Conservation (phyloP, 2,888 invertebrate genomes). For the Choreutis nemorana region DNA sequence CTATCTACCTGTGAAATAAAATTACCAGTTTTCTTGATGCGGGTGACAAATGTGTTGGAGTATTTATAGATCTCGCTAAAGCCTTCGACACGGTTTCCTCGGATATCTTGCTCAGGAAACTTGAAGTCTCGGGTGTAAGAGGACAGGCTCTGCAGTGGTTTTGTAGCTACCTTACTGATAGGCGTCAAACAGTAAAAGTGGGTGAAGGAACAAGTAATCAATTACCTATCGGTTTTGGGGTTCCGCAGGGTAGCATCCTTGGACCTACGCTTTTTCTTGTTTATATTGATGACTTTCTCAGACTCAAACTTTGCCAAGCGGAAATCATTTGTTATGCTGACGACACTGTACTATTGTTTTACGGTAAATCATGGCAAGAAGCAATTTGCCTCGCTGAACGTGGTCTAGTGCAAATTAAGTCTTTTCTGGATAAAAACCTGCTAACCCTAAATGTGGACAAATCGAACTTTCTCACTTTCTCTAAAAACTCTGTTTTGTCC, state of each 20-base stretch:
- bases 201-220: neutral
- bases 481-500: no score
- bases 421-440: slow-evolving; percentile 1
- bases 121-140: no score
- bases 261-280: neutral
- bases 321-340: neutral
- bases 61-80: slow-evolving; percentile 1
- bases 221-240: neutral
- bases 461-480: no score
- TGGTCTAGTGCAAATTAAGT: neutral
- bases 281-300: neutral
- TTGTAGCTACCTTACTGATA: no score
- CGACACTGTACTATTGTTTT: neutral
- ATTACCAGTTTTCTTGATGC: neutral
- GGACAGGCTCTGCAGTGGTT: neutral
- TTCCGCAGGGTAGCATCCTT: neutral
- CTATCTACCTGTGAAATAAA: neutral
- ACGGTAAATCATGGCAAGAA: neutral
- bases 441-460: neutral
- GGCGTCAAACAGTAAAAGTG: neutral
- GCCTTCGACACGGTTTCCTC: neutral
- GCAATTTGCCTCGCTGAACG: neutral
- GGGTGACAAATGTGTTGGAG: neutral
- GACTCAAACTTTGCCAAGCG: neutral
- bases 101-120: no score